phyloP scores from a whole-genome alignment of 2,888 invertebrate species.

The Brassicogethes aeneus region DNA sequence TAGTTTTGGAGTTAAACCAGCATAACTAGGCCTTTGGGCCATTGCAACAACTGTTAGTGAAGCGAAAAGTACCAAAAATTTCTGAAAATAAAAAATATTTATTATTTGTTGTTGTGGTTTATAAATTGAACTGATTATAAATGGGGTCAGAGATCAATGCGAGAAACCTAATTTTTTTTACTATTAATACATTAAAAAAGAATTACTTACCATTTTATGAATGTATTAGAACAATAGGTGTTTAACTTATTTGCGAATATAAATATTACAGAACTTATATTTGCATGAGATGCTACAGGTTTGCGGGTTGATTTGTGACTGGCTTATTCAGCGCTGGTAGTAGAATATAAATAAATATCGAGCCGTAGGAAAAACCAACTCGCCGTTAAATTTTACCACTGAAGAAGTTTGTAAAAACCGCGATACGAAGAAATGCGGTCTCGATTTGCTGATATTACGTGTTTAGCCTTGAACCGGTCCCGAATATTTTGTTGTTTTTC shows the following conservation, averaged over 20 bases:
- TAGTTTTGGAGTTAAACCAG: conserved; percentile 50
- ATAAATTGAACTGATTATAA: too few relatives aligned
- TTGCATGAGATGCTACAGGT: too few relatives aligned
- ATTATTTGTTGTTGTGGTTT: too few relatives aligned
- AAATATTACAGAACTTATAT: too few relatives aligned
- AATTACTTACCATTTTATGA: too few relatives aligned
- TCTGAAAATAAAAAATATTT: conserved; percentile 20
- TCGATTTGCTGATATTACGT: neutral
- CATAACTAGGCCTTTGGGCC: conserved; percentile 58
- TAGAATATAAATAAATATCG: neutral
- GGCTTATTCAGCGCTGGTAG: too few relatives aligned
- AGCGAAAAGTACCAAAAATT: conserved; percentile 14
- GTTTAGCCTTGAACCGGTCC: neutral
- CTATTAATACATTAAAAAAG: too few relatives aligned
- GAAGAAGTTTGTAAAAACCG: neutral
- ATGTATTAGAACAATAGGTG: too few relatives aligned
- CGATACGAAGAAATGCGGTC: neutral
- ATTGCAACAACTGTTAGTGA: conserved; percentile 18
- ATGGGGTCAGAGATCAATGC: too few relatives aligned
- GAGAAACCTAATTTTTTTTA: too few relatives aligned
- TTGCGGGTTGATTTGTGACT: too few relatives aligned
- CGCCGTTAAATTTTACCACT: neutral
- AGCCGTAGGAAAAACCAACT: neutral
- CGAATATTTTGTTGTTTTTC: neutral
- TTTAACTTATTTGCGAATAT: too few relatives aligned